phyloP scores from a whole-genome alignment of 1,140 invertebrate genomes.

The Aphaenogaster ashmeadi region DNA sequence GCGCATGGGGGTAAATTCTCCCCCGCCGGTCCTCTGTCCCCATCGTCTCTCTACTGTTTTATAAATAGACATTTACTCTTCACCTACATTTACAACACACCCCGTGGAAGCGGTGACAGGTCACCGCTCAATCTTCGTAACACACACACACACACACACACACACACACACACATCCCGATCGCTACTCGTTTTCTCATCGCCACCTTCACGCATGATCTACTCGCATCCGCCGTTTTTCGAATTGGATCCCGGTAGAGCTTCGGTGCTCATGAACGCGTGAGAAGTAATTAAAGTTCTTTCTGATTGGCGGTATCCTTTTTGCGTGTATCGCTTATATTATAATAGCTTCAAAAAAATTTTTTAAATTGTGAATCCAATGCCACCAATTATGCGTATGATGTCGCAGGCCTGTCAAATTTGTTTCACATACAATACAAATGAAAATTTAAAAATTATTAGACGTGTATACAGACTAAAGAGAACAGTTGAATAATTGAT shows the following conservation, averaged over 20 bases:
- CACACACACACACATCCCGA: constrained; percentile 38
- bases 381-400: neutral
- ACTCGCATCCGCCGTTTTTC: constrained; percentile 68
- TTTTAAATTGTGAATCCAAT: neutral
- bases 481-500: constrained; percentile 11
- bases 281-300: constrained; percentile 68
- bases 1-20: constrained; percentile 72
- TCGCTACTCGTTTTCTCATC: constrained; percentile 68
- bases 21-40: constrained; percentile 20
- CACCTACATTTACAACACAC: constrained; percentile 84
- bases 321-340: neutral
- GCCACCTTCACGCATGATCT: constrained; percentile 76
- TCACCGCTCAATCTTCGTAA: constrained; percentile 85
- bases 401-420: neutral
- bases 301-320: neutral
- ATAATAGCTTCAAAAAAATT: constrained; percentile 20
- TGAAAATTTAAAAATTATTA: constrained; percentile 7
- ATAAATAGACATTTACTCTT: constrained; percentile 87
- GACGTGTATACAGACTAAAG: neutral
- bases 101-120: constrained; percentile 82
- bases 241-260: constrained; percentile 69
- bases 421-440: neutral
- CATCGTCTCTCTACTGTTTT: constrained; percentile 74
- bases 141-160: constrained; percentile 37
- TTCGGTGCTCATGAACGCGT: constrained; percentile 49